Evolutionary conservation across 2,797 vertebrate species (phyloP).

Genomic region (Acanthornis magna): DNA sequence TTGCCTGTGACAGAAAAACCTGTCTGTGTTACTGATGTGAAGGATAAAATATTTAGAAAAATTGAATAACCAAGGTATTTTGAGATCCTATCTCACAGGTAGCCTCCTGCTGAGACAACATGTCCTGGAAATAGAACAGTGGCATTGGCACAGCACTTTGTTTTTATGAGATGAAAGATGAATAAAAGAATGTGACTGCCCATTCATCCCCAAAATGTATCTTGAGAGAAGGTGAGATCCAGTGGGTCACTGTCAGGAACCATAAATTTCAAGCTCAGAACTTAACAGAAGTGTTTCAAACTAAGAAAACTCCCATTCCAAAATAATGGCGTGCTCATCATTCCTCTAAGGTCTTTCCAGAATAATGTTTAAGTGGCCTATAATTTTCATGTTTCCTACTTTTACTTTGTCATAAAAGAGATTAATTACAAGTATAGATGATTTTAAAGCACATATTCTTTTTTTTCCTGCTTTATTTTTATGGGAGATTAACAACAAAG

Average conservation of each 20-base stretch:
- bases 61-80: background rate
- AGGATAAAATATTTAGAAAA: background rate
- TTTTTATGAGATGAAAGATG: background rate
- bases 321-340: background rate
- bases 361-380: background rate
- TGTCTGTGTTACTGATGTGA: background rate
- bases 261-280: background rate
- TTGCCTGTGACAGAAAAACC: background rate
- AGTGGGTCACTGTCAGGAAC: background rate
- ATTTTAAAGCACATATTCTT: background rate
- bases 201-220: background rate
- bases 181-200: background rate
- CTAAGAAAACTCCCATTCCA: background rate
- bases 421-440: background rate
- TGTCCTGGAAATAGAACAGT: background rate
- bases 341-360: background rate
- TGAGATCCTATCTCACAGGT: background rate
- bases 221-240: background rate
- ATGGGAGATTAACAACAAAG: background rate
- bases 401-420: background rate
- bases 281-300: background rate
- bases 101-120: conserved; percentile 1
- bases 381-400: background rate
- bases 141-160: background rate
- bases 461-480: background rate